A percentile compares a stretch with the other conserved stretches of the same genome.
Conservation (phyloP, 2,113 vertebrate genomes). For the Tupaia chinensis region DNA sequence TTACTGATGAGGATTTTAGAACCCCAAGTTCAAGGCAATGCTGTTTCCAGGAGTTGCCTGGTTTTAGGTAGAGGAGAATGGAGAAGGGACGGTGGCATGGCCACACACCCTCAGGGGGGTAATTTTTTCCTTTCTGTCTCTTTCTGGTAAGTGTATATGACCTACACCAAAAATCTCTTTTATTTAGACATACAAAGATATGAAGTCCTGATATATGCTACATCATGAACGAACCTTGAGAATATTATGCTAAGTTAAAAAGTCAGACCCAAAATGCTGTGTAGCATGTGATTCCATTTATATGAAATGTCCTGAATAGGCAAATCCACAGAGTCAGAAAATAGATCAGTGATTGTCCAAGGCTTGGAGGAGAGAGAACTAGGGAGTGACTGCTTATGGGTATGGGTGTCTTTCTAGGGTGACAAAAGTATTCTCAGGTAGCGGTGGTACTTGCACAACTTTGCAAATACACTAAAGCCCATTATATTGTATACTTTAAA, state of each 20-base stretch:
- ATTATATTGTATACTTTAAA: background rate
- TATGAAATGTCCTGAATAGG: background rate
- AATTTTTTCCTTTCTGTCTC: too few relatives aligned
- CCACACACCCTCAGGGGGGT: too few relatives aligned
- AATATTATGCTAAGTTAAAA: background rate
- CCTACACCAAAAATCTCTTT: too few relatives aligned
- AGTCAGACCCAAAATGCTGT: background rate
- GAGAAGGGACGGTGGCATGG: too few relatives aligned
- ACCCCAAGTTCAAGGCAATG: background rate
- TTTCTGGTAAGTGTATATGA: too few relatives aligned
- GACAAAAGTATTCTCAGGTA: background rate
- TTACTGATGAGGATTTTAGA: background rate
- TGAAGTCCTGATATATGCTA: background rate
- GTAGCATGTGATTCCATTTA: background rate
- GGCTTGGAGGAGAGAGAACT: background rate
- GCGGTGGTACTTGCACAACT: background rate
- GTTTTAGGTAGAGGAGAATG: background rate
- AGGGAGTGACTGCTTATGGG: background rate
- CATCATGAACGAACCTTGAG: background rate
- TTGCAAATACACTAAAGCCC: background rate
- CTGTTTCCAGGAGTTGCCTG: background rate
- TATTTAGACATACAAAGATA: background rate
- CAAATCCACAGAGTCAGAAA: background rate
- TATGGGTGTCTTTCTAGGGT: background rate
- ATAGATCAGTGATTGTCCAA: background rate